Base-by-base conservation (phyloP, 2,113 vertebrate genomes). In the Peromyscus maniculatus region DNA sequence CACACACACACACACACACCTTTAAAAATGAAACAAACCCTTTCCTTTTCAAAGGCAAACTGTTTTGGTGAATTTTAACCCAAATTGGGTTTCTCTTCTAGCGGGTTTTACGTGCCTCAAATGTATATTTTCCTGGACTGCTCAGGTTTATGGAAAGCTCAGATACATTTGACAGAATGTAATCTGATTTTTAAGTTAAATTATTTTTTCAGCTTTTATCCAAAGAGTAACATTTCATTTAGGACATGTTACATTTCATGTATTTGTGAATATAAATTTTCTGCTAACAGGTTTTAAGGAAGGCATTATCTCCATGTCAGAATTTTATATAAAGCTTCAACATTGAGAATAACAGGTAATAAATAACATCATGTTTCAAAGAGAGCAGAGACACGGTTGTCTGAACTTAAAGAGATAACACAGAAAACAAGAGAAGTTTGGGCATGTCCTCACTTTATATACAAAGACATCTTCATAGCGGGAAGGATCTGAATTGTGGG, bases 261-360 rank as follows among this genome's bases (percentile, higher is more conserved):
- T 80, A 59, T 87, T 93, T 96, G 57, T 90, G 93, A 93, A 91
- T 93, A 79, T 57, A 87, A 84, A 92, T 82, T 57, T 93, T 21
- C 55, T 88, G 22, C 93, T 93, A 79, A 80, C 26, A 75, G 28
- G 19, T 84, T 94, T 91, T 94, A 84, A 95, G 84, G 71, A 84
- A 33, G 31, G 19, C 52, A 93, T 96, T 93, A 62, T 84, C 7
- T 87, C 79, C 10, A 55, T 92, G 49, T 88, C 64, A 95, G 91
- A 96, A 77, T 94, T 93, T 95, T 52, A 93, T 71, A 55, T 86
- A 92, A 75, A 91, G 10, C 4, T 71, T 92, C 64, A 84, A 87
- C 24, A 49, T 62, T 89, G 82, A 92, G 79, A 88, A 94, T 92
- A 84, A 49, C 26, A 87, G 57, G 57, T 33, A 90, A 66, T 59